A percentile compares a stretch with the other conserved stretches of the same genome.
Evolutionary conservation across 2,888 invertebrate genomes (phyloP).

Genomic region (Agriopis aurantiaria): DNA sequence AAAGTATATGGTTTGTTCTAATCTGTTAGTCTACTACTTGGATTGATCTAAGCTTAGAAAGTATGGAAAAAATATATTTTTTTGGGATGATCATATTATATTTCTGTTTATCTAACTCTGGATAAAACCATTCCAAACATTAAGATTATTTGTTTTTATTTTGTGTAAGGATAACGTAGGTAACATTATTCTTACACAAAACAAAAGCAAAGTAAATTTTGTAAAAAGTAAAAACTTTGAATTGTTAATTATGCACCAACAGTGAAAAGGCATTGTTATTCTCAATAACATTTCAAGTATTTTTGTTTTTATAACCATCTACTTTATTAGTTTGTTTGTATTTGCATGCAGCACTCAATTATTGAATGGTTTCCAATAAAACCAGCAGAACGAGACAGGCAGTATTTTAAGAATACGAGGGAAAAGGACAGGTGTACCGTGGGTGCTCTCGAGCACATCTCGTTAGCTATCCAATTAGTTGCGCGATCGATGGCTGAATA

Average conservation of each 20-base stretch:
- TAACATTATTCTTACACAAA: too few relatives aligned
- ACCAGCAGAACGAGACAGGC: constrained; percentile 24
- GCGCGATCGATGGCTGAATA: constrained; percentile 57
- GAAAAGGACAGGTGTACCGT: constrained; percentile 45
- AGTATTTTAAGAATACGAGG: constrained; percentile 14
- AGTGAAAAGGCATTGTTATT: constrained; percentile 23
- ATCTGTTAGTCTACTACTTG: too few relatives aligned
- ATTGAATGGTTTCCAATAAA: constrained; percentile 24
- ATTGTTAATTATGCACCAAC: neutral
- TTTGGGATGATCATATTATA: neutral
- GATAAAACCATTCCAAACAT: too few relatives aligned
- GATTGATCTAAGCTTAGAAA: too few relatives aligned
- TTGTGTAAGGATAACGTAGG: neutral
- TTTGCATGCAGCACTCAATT: constrained; percentile 25
- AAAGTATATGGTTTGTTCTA: too few relatives aligned
- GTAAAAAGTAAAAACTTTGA: too few relatives aligned
- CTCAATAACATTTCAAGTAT: constrained; percentile 8
- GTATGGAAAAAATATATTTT: too few relatives aligned
- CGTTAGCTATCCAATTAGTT: constrained; percentile 64
- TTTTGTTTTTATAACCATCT: constrained; percentile 13
- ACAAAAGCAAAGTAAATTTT: too few relatives aligned
- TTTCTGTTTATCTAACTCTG: too few relatives aligned
- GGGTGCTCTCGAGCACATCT: constrained; percentile 55
- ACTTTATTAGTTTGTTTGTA: constrained; percentile 33
- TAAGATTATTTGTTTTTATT: neutral